A percentile compares a stretch with the other conserved stretches of the same genome.
phyloP scores from a whole-genome alignment of 2,888 invertebrate genomes.

The Selenia dentaria region DNA sequence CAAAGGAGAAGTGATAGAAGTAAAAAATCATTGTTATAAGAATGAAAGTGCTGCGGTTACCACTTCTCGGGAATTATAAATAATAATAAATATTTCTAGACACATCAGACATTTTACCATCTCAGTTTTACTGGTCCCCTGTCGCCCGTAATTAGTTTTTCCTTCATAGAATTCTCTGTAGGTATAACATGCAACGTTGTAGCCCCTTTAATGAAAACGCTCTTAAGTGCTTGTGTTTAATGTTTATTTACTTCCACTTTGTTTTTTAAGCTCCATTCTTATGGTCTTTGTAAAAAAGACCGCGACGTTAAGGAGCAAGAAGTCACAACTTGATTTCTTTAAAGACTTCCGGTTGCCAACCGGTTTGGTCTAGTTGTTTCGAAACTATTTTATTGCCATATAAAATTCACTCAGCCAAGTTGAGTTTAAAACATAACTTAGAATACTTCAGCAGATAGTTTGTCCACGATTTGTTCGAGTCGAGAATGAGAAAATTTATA shows the following conservation, averaged over 20 bases:
- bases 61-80: too few species aligned
- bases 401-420: constrained; percentile 30
- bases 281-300: constrained; percentile 53
- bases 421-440: constrained; percentile 32
- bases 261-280: constrained; percentile 63
- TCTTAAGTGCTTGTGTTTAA: constrained; percentile 75
- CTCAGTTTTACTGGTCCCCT: constrained; percentile 49
- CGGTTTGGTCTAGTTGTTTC: constrained; percentile 33
- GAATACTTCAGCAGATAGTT: constrained; percentile 26
- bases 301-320: constrained; percentile 44
- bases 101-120: constrained; percentile 37
- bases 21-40: too few species aligned
- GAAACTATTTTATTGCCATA: constrained; percentile 31
- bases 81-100: constrained; percentile 4
- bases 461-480: constrained; percentile 30
- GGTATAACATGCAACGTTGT: constrained; percentile 75
- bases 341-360: constrained; percentile 42
- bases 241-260: constrained; percentile 76
- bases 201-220: constrained; percentile 75
- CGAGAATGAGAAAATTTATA: constrained; percentile 38
- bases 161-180: constrained; percentile 66
- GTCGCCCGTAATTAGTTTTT: constrained; percentile 77
- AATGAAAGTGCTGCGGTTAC: too few species aligned
- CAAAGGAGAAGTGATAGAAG: too few species aligned
- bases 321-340: constrained; percentile 56